These are phyloP conservation scores for Ceratoteleas bidentatus DNA, from an alignment of 1,140 invertebrate genomes.

Conservation along the genomic window DNA sequence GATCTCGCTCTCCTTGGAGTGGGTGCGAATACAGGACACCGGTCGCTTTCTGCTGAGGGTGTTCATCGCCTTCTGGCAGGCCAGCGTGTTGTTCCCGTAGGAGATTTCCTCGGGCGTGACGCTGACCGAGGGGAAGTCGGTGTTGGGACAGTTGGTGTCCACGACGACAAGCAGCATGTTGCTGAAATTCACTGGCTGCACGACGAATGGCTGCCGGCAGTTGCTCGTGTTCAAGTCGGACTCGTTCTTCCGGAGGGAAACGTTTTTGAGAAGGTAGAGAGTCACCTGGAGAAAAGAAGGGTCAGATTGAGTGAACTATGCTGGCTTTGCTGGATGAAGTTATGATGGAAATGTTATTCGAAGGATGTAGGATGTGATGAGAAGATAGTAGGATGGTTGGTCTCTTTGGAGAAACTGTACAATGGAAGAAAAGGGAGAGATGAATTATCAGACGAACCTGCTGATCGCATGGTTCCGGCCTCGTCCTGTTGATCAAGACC, in stretches of 20 bases:
- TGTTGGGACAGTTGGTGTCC: constrained; percentile 84
- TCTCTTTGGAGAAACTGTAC: too few relatives aligned
- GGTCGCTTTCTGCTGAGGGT: constrained; percentile 84
- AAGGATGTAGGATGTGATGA: too few relatives aligned
- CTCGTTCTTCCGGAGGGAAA: constrained; percentile 70
- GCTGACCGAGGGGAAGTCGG: constrained; percentile 73
- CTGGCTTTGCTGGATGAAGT: too few relatives aligned
- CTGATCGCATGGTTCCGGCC: constrained; percentile 89
- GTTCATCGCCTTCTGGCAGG: constrained; percentile 84
- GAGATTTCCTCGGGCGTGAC: constrained; percentile 84
- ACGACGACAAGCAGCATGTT: constrained; percentile 93
- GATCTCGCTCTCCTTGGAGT: constrained; percentile 85
- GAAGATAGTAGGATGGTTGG: too few relatives aligned
- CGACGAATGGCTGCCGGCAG: constrained; percentile 86
- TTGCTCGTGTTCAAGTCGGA: constrained; percentile 71
- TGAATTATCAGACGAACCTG: constrained; percentile 77
- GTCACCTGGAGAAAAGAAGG: constrained; percentile 68
- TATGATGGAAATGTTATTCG: too few relatives aligned
- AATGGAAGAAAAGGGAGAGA: too few relatives aligned
- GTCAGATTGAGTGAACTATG: too few relatives aligned
- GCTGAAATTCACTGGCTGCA: constrained; percentile 89
- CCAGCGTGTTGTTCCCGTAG: constrained; percentile 84
- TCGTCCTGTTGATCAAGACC: constrained; percentile 88
- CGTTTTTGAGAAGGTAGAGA: constrained; percentile 76
- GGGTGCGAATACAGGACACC: constrained; percentile 85